A percentile compares a stretch with the other conserved stretches of the same genome.
phyloP scores from a whole-genome alignment of 92 coral and sea anemone genomes.

The Heliopora coerulea region DNA sequence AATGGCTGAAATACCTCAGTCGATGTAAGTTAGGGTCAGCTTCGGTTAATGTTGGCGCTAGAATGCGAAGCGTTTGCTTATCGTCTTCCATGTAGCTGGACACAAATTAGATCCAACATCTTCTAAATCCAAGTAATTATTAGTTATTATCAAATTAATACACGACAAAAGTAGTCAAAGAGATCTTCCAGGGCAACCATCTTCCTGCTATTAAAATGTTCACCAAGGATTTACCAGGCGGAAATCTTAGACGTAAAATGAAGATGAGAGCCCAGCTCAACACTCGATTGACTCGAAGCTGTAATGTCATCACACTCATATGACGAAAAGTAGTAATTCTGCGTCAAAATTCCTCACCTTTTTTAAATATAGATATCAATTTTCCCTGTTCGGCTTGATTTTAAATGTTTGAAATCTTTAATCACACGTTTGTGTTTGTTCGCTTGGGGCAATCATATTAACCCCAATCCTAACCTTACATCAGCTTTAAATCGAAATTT shows the following conservation, averaged over 20 bases:
- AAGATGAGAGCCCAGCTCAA: background rate
- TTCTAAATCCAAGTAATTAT: conserved; percentile 23
- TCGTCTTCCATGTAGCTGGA: conserved; percentile 10
- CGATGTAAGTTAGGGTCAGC: conserved; percentile 5
- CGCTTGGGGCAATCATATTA: conserved; percentile 15
- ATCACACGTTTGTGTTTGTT: conserved; percentile 8
- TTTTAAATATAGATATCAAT: background rate
- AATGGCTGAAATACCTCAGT: background rate
- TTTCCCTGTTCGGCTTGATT: conserved; percentile 10
- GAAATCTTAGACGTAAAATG: conserved; percentile 12
- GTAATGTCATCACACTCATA: too few relatives aligned
- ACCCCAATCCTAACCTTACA: too few relatives aligned
- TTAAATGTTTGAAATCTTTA: background rate
- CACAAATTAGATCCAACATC: conserved; percentile 26
- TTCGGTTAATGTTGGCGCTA: conserved; percentile 17
- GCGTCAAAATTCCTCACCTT: background rate
- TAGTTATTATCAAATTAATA: conserved; percentile 1
- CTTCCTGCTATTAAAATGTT: background rate
- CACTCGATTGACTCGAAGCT: too few relatives aligned
- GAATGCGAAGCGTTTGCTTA: conserved; percentile 8
- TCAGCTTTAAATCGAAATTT: too few relatives aligned
- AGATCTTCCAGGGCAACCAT: conserved; percentile 36
- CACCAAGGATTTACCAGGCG: background rate
- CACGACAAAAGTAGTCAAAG: conserved; percentile 8
- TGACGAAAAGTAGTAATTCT: background rate